Evolutionary conservation across 2,113 vertebrate genomes (phyloP).

Genomic region (Protomyctophum bolini): DNA sequence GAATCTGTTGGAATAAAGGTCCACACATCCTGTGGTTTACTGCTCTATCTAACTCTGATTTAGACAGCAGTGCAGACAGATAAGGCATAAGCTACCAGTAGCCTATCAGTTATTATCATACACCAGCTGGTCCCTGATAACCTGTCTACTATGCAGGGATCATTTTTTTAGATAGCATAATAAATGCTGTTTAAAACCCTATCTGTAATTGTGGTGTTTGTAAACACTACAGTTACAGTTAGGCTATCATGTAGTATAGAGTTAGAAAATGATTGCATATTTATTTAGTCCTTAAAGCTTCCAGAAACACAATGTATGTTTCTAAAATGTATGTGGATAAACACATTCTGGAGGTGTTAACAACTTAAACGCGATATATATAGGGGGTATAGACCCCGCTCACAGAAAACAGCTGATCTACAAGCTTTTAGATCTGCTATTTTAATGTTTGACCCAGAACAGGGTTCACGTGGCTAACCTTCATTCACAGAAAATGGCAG

Average conservation of each 20-base stretch:
- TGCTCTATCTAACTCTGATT: neutral
- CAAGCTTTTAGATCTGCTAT: no score
- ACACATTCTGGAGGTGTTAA: no score
- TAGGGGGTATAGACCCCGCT: no score
- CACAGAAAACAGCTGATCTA: no score
- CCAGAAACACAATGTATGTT: no score
- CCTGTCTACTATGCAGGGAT: neutral
- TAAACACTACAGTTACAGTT: neutral
- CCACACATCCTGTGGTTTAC: conserved; percentile 3
- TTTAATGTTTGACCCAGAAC: no score
- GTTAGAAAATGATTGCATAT: neutral
- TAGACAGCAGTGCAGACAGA: conserved; percentile 14
- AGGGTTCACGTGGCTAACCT: no score
- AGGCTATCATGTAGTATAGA: neutral
- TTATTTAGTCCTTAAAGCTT: neutral
- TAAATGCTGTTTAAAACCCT: neutral
- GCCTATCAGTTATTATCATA: neutral
- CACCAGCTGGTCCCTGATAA: neutral
- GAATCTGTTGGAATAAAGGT: conserved; percentile 13
- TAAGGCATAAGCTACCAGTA: conserved; percentile 6
- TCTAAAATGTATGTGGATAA: no score
- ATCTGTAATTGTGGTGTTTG: neutral
- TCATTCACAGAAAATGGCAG: no score
- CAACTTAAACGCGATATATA: no score
- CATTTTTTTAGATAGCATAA: neutral